Evolutionary conservation across 1,140 invertebrate species (phyloP).

Genomic region (Octopus bimaculoides): DNA sequence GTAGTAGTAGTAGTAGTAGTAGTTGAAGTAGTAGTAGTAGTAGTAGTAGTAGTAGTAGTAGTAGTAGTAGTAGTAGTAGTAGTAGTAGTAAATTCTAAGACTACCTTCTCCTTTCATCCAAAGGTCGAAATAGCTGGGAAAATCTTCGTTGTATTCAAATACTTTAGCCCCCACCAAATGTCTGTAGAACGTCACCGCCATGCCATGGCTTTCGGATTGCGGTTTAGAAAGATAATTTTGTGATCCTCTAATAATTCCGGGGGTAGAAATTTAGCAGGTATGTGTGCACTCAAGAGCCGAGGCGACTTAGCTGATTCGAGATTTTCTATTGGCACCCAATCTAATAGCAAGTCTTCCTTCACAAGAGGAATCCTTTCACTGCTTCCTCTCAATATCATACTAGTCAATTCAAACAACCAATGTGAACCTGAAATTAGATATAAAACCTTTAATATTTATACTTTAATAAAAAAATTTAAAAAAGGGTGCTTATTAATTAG

Average conservation of each 20-base stretch:
- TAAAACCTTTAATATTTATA: no score
- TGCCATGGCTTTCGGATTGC: conserved; percentile 27
- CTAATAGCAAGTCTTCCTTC: conserved; percentile 25
- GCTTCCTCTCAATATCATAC: conserved; percentile 25
- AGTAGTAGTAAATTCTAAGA: not conserved
- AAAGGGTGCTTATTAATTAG: no score
- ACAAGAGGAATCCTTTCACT: conserved; percentile 22
- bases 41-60: no score
- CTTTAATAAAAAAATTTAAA: no score
- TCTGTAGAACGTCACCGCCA: conserved; percentile 26
- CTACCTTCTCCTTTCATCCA: conserved; percentile 23
- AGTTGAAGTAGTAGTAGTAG: no score
- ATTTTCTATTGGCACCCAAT: conserved; percentile 15
- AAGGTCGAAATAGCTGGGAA: conserved; percentile 22
- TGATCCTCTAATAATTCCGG: conserved; percentile 14
- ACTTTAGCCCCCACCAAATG: conserved; percentile 15
- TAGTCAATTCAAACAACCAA: conserved; percentile 31
- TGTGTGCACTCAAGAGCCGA: conserved; percentile 28
- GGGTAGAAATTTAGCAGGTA: conserved; percentile 23
- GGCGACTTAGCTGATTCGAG: conserved; percentile 23
- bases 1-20: no score
- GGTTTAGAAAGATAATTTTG: conserved; percentile 21
- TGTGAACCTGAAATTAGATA: conserved; percentile 26
- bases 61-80: not conserved
- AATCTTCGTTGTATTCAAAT: conserved; percentile 21